These are phyloP conservation scores for Diabrotica virgifera DNA, from an alignment of 1,140 invertebrate genomes.

Conservation along the genomic window DNA sequence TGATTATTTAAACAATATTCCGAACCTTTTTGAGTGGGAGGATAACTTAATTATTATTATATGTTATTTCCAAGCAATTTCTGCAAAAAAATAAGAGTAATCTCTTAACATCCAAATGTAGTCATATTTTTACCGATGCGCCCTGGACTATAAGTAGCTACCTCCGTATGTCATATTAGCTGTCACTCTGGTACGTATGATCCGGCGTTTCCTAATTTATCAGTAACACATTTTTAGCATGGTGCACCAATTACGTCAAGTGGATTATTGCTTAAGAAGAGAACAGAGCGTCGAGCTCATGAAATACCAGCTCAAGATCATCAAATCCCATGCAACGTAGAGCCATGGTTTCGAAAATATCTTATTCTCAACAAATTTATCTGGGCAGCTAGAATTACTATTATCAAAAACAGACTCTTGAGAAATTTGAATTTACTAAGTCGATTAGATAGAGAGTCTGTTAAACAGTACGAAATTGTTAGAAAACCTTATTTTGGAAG, in stretches of 20 bases:
- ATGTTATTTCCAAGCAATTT: no score
- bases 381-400: slow-evolving; percentile 29
- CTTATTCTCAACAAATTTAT: slow-evolving; percentile 39
- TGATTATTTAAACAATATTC: no score
- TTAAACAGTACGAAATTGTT: slow-evolving; percentile 16
- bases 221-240: background rate
- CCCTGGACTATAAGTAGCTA: no score
- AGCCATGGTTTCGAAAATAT: slow-evolving; percentile 37
- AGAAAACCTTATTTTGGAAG: slow-evolving; percentile 11
- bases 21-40: no score
- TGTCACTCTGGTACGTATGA: no score
- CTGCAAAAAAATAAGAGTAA: no score
- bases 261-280: background rate
- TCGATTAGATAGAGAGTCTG: slow-evolving; percentile 18
- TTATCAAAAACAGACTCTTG: slow-evolving; percentile 34
- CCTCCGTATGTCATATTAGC: no score
- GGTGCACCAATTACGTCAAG: background rate
- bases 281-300: slow-evolving; percentile 11
- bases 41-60: no score
- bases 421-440: slow-evolving; percentile 32
- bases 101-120: no score
- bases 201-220: background rate
- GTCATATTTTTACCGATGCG: no score
- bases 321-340: slow-evolving; percentile 20
- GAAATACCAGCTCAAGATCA: slow-evolving; percentile 19